A percentile compares a stretch with the other conserved stretches of the same genome.
Conservation (phyloP, 2,113 vertebrate genomes). For the Nycticebus coucang region DNA sequence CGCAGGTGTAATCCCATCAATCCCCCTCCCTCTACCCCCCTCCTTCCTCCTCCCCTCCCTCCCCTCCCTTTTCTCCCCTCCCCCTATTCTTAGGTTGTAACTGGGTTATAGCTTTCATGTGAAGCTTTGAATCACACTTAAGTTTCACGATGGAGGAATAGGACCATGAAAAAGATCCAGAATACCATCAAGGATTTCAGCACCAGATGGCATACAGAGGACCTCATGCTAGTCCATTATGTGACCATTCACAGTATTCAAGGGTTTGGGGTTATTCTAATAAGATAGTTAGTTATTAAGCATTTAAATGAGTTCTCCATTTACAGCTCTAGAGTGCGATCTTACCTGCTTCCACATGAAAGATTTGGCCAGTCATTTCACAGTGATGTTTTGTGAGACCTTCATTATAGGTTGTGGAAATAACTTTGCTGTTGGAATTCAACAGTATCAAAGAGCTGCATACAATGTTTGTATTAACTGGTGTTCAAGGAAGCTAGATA, state of each 20-base stretch:
- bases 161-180: background rate
- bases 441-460: background rate
- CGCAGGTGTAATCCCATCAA: too few species aligned
- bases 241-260: background rate
- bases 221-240: background rate
- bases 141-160: background rate
- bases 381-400: background rate
- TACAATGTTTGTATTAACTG: background rate
- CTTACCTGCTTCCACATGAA: background rate
- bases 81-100: too few species aligned
- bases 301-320: rapidly evolving
- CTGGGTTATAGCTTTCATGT: too few species aligned
- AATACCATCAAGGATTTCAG: background rate
- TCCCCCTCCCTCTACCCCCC: too few species aligned
- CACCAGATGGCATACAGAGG: background rate
- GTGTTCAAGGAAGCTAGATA: background rate
- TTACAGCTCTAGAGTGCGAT: background rate
- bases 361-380: background rate
- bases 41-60: too few species aligned
- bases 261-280: background rate
- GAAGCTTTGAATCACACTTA: background rate
- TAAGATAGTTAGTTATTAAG: background rate
- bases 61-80: too few species aligned
- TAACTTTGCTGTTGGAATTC: background rate
- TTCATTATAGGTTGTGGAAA: constrained; percentile 8